Percentiles rank a stretch among this genome's conserved stretches.
Conservation (phyloP, 2,113 vertebrate species). For the Corythornis madagascariensis region DNA sequence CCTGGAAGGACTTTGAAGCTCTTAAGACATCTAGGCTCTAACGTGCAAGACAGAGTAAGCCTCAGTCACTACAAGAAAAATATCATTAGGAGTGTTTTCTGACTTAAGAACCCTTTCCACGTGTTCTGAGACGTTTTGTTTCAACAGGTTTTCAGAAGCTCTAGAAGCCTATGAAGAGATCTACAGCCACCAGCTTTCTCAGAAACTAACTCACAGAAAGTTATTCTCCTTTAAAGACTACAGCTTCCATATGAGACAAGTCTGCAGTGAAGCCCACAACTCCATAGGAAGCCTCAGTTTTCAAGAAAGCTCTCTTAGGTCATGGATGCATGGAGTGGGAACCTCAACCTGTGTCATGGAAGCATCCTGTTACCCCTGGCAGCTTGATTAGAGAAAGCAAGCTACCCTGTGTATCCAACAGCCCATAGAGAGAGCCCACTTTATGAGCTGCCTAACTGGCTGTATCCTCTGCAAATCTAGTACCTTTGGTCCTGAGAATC, state of each 20-base stretch:
- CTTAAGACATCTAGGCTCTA: neutral
- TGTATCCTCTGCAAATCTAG: neutral
- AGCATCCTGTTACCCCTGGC: constrained; percentile 34
- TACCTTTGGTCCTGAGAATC: neutral
- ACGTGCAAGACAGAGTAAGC: neutral
- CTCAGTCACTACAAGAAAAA: neutral
- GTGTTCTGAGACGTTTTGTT: neutral
- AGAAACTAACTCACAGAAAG: neutral
- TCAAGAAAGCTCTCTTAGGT: neutral
- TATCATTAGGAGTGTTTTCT: neutral
- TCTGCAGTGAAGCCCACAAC: neutral
- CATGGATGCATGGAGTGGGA: constrained; percentile 24
- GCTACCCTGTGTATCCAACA: neutral
- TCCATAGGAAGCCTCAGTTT: neutral
- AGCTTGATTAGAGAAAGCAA: neutral
- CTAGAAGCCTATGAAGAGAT: neutral
- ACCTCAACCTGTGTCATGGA: constrained; percentile 19
- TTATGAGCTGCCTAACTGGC: neutral
- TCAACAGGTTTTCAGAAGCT: neutral
- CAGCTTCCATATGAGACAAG: neutral
- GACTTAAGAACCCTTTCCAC: neutral
- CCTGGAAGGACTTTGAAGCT: neutral
- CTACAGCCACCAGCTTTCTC: neutral
- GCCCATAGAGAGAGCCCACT: neutral
- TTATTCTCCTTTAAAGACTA: neutral